These are phyloP conservation scores for Lasioglossum villosulum DNA, from an alignment of 2,888 invertebrate species.

Conservation along the genomic window DNA sequence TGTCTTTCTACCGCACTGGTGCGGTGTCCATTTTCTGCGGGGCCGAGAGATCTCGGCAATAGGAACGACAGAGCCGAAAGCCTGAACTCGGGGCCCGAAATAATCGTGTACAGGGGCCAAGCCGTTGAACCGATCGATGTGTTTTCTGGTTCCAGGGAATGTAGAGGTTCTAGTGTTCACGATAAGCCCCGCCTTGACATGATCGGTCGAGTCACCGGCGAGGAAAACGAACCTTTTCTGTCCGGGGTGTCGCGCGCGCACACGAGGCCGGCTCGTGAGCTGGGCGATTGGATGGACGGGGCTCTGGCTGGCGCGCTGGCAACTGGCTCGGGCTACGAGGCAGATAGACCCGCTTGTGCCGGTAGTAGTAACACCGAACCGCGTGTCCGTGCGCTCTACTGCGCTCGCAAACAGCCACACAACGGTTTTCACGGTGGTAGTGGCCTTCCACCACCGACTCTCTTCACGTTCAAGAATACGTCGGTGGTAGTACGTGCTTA, in stretches of 20 bases:
- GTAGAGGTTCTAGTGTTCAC: conserved; percentile 57
- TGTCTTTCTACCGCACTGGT: conserved; percentile 71
- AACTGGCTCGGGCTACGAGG: conserved; percentile 72
- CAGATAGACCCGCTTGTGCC: conserved; percentile 64
- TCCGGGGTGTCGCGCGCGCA: conserved; percentile 72
- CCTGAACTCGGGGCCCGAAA: conserved; percentile 47
- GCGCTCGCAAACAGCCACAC: conserved; percentile 33
- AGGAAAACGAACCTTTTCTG: conserved; percentile 71
- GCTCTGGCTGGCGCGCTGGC: conserved; percentile 74
- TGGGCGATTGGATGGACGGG: conserved; percentile 73
- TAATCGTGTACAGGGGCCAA: conserved; percentile 45
- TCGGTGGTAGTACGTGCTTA: conserved; percentile 55
- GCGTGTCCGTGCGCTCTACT: conserved; percentile 64
- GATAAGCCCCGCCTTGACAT: conserved; percentile 74
- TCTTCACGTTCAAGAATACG: conserved; percentile 40
- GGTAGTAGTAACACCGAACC: conserved; percentile 60
- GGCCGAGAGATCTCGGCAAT: conserved; percentile 56
- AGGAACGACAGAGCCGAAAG: conserved; percentile 64
- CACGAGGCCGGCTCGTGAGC: conserved; percentile 81
- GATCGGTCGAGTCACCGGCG: conserved; percentile 70
- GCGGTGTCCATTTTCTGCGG: conserved; percentile 81
- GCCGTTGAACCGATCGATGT: conserved; percentile 33
- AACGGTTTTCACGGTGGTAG: conserved; percentile 35
- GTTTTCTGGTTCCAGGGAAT: conserved; percentile 52
- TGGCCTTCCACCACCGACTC: conserved; percentile 47